Base-by-base conservation (phyloP, 2,797 vertebrate species). In the Bryconaethiops microstoma region DNA sequence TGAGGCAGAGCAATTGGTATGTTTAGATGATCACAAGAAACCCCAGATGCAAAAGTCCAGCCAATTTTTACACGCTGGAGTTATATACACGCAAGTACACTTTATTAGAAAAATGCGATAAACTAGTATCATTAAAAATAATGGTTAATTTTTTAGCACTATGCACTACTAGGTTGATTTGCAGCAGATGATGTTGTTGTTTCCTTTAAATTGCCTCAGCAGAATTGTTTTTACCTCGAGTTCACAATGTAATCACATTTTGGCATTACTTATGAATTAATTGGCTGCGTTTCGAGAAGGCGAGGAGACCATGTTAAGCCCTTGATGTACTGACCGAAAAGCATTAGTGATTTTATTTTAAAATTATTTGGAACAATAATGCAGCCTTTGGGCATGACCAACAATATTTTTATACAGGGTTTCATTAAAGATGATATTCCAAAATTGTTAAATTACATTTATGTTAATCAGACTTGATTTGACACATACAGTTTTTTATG, bases 61-160 rank as follows among this genome's bases (percentile, higher is more conserved):
- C 70, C 70, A 73, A 8, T 57, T 73, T 73, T 72, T 9, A 29
- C 48, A 52, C 50, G 7, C 14, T 72, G 50, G 69, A 52, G 69
- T 13, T 45, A 19, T 54, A 17, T 25, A 54, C 25, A 29, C 16
- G 25, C 52, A 42, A 57, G 19, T 69, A n/a, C 63, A n/a, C 5
- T 0, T 42, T n/a, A 35, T 60, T 17, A 35, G 7, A 71, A 62
- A 25, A 48, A 59, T 60, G 3, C 64, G 45, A 45, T 12, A 60
- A 67, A 68, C 8, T 16, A 52, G 8, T 2, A 23, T 55, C 25
- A 39, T 67, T 40, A 67, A 48, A 78, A 13, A 29, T 45, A 70
- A 60, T 70, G 39, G 7, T 25, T 55, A 13, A 13, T 29, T 17
- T 19, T 77, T 59, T n/a, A 69, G 9, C 29, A 21, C 2, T 45